Evolutionary conservation across 2,797 vertebrate genomes (phyloP), one percentile per base, ranked within the genome.

Genomic region (Enteromius radiatus): DNA sequence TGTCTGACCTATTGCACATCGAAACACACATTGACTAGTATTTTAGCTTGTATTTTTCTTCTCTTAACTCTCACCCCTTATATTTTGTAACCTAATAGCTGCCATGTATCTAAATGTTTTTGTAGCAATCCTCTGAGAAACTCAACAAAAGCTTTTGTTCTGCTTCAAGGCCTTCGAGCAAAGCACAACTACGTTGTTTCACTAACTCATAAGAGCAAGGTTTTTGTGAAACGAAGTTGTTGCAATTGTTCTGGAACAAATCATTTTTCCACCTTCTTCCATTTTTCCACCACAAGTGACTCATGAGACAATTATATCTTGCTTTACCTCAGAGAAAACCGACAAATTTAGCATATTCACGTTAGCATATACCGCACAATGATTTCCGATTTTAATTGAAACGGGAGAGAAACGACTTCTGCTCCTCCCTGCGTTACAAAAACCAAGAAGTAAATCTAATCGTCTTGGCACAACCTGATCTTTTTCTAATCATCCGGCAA

Each of bases 401-500:
- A 84, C 74, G 47, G 86, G 81, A 82, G 80, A 81, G 85, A 83
- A 77, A 69, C 68, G 81, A 83, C 65, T 85, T 74, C 52, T 76
- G 84, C 80, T 73, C 52, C 84, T 85, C 84, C 64, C 76, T 67
- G 81, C 64, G 38, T 82, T 80, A 76, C 76, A 82, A 85, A 85
- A 85, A 78, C 61, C 36, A 84, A 86, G 83, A 78, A 74, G 71
- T 80, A 88, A 85, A 87, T 86, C 84, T 63, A 86, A 86, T 86
- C 82, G 82, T 91, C 85, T 71, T 80, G 47, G 71, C 86, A 87
- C 88, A 90, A 80, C 86, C 73, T 70, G 83, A 87, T 88, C 83
- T 85, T 88, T 89, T 87, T 87, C 80, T 87, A 88, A 89, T 88
- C 85, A 90, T 81, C 83, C 68, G 43, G 84, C 81, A 82, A 85